Evolutionary conservation across 2,888 invertebrate species (phyloP).

Genomic region (Pseudococcus viburni): DNA sequence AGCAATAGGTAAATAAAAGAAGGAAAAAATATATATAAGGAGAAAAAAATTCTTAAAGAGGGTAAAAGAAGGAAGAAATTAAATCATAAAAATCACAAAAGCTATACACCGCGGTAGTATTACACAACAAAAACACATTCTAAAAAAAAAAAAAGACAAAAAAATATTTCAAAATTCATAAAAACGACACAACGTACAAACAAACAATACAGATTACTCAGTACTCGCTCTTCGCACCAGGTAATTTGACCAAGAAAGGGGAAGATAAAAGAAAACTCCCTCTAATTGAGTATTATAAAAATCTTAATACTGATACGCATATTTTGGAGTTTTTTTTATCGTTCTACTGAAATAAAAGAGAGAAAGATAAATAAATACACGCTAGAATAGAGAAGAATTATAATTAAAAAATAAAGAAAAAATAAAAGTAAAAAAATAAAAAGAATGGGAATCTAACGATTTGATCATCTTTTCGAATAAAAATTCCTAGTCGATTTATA

Average conservation of each 20-base stretch:
- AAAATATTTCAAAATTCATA: no score
- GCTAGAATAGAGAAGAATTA: not conserved
- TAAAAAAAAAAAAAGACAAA: not conserved
- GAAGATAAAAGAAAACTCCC: not conserved
- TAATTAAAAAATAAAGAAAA: conserved; percentile 27
- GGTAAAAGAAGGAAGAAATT: not conserved
- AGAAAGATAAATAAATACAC: not conserved
- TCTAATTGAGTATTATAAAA: not conserved
- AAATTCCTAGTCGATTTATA: not conserved
- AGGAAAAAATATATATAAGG: no score
- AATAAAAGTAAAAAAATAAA: conserved; percentile 22
- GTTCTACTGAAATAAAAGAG: not conserved
- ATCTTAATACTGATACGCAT: not conserved
- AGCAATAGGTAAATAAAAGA: conserved; percentile 9
- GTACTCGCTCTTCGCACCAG: not conserved
- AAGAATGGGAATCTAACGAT: not conserved
- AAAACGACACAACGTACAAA: no score
- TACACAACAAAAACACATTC: not conserved
- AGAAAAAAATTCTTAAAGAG: not conserved
- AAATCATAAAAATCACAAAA: conserved; percentile 3
- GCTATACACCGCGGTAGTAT: conserved; percentile 16
- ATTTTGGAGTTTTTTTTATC: not conserved
- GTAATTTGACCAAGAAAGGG: not conserved
- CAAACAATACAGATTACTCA: not conserved
- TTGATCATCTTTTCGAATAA: conserved; percentile 34